Evolutionary conservation across 1,140 invertebrate species (phyloP), one percentile per base, ranked within the genome.

Genomic region (Maconellicoccus hirsutus): DNA sequence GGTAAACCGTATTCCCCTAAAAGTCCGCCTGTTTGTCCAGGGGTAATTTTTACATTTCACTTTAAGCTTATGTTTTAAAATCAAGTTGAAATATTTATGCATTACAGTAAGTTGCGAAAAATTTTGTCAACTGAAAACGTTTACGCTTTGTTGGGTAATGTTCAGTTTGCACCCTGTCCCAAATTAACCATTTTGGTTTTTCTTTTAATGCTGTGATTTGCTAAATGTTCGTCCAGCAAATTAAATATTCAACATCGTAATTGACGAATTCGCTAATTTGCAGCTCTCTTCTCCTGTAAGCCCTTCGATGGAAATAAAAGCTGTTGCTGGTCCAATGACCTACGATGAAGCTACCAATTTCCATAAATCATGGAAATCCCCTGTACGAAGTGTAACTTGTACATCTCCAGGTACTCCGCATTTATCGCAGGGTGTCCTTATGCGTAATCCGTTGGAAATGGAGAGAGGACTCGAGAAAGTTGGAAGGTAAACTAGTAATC

Each of bases 291-390:
- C 61, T 2, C 61, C 86, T 0, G 80, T 89, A 23, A 86, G 83
- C 76, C 85, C 87, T 52, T 81, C 84, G 69, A 75, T 89, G 69
- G 87, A 88, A 80, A 87, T 94, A 72, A 84, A 85, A 75, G 92
- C 91, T 2, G 86, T 88, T 79, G 92, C 91, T 21, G 92, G 92
- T 14, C 92, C 92, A 29, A 94, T 94, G 92, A 84, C 85, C 10
- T 85, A 86, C 73, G 79, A 84, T 1, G 83, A 87, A 73, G 92
- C 92, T 0, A 76, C 85, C 2, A 79, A 81, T 39, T 93, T 95
- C 79, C 83, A 87, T 12, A 86, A 85, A 74, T 84, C 86, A 70
- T 92, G 91, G 90, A 90, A 90, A 82, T 71, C 72, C 19, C 72
- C 76, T 14, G 75, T 76, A 0, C 29, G 59, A 38, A 72, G 72